Evolutionary conservation across 2,113 vertebrate genomes (phyloP).

Genomic region (Mormyrus iriodes): DNA sequence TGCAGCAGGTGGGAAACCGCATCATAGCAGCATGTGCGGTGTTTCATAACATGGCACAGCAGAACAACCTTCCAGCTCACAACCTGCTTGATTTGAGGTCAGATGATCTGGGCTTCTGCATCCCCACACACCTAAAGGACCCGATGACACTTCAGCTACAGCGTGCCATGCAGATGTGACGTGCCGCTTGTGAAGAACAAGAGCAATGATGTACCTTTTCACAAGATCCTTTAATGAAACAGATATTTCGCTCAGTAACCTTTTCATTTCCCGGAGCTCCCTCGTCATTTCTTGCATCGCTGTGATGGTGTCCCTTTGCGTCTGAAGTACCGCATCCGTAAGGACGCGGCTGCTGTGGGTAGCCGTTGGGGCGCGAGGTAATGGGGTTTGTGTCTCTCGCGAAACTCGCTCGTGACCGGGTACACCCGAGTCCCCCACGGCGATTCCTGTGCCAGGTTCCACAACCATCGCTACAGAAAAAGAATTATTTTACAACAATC

Average conservation of each 20-base stretch:
- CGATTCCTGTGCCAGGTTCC: not conserved
- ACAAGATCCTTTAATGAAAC: not conserved
- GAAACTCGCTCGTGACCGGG: not conserved
- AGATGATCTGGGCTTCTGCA: not conserved
- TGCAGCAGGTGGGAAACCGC: not conserved
- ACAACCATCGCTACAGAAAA: not conserved
- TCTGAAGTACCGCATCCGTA: not conserved
- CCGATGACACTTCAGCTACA: not conserved
- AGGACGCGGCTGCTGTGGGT: not conserved
- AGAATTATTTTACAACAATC: not conserved
- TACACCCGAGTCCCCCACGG: not conserved
- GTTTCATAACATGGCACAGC: not conserved
- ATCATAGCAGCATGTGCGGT: not conserved
- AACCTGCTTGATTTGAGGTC: not conserved
- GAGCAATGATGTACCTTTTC: not conserved
- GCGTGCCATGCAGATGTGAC: not conserved
- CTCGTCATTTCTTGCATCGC: not conserved
- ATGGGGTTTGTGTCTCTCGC: not conserved
- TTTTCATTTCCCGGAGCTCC: not conserved
- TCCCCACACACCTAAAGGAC: not conserved
- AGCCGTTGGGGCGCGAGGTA: not conserved
- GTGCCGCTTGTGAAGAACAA: not conserved
- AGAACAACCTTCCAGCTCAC: not conserved
- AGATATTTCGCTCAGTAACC: not conserved
- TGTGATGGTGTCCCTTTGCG: not conserved